A percentile compares a stretch with the other conserved stretches of the same genome.
These are phyloP conservation scores for Poecilia wingei DNA, from an alignment of 2,797 vertebrate genomes.

Conservation along the genomic window DNA sequence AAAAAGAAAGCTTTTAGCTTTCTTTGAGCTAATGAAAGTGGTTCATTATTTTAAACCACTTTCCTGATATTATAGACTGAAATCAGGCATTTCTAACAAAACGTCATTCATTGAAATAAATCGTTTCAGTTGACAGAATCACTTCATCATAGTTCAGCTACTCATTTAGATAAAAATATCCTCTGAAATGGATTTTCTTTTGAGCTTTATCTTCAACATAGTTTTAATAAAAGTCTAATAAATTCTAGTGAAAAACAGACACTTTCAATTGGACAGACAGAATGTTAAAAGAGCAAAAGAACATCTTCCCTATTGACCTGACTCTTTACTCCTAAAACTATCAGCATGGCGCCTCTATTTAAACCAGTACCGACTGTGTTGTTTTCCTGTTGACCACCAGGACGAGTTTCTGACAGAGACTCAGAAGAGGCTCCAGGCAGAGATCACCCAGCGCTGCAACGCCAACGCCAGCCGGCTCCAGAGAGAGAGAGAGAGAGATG, in stretches of 20 bases:
- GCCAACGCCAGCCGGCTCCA: slow-evolving; percentile 49
- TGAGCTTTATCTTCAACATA: background rate
- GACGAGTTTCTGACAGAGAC: slow-evolving; percentile 77
- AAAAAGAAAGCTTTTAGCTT: background rate
- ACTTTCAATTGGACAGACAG: background rate
- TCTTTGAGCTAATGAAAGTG: too few relatives aligned
- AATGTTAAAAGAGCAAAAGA: background rate
- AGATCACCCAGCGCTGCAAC: slow-evolving; percentile 72
- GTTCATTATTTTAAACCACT: background rate
- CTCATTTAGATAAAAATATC: background rate
- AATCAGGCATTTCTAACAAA: background rate
- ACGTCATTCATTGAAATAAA: background rate
- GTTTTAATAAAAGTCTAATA: background rate
- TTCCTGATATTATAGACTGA: background rate
- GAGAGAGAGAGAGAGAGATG: background rate
- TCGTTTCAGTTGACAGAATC: background rate
- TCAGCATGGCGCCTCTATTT: background rate
- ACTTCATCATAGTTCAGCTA: background rate
- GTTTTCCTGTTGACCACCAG: slow-evolving; percentile 52
- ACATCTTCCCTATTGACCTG: background rate
- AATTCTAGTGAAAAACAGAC: background rate
- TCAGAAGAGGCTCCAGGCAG: slow-evolving; percentile 59
- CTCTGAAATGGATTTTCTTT: background rate
- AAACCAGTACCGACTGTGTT: background rate
- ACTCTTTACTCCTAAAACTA: background rate